Evolutionary conservation across 2,888 invertebrate genomes (phyloP).

Genomic region (Catocala sponsa): DNA sequence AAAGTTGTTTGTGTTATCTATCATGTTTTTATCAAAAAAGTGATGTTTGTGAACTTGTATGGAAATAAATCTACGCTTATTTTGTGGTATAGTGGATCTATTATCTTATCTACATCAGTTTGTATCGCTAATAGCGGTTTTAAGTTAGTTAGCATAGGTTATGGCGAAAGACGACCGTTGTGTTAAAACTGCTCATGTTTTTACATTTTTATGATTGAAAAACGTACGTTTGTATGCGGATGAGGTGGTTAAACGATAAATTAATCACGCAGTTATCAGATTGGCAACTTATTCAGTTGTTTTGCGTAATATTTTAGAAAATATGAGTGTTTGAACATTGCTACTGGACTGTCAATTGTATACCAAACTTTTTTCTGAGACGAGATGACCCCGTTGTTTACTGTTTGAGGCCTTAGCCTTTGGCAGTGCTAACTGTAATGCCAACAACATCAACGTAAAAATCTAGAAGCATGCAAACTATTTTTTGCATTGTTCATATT

Average conservation of each 20-base stretch:
- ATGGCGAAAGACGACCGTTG: slow-evolving; percentile 64
- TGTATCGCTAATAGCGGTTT: slow-evolving; percentile 63
- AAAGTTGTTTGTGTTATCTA: slow-evolving; percentile 81
- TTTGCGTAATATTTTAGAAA: slow-evolving; percentile 24
- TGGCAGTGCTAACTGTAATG: slow-evolving; percentile 47
- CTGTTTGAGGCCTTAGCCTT: slow-evolving; percentile 52
- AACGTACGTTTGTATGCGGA: slow-evolving; percentile 43
- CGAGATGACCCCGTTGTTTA: slow-evolving; percentile 62
- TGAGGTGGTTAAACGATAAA: slow-evolving; percentile 50
- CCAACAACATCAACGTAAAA: slow-evolving; percentile 32
- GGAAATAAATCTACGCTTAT: slow-evolving; percentile 74
- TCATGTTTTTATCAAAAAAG: slow-evolving; percentile 87
- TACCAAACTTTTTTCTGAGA: slow-evolving; percentile 35
- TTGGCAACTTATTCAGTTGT: slow-evolving; percentile 19
- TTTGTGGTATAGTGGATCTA: slow-evolving; percentile 79
- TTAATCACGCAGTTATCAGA: slow-evolving; percentile 22
- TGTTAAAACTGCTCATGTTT: slow-evolving; percentile 72
- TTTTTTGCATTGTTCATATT: slow-evolving; percentile 16
- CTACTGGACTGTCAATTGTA: slow-evolving; percentile 36
- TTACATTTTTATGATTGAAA: slow-evolving; percentile 73
- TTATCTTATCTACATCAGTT: slow-evolving; percentile 75
- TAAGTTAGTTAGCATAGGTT: slow-evolving; percentile 75
- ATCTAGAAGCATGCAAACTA: neutral
- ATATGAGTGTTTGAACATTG: slow-evolving; percentile 28
- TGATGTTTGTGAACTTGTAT: slow-evolving; percentile 80